A percentile compares a stretch with the other conserved stretches of the same genome.
Evolutionary conservation across 1,140 invertebrate genomes (phyloP).

Genomic region (Wasmannia auropunctata): DNA sequence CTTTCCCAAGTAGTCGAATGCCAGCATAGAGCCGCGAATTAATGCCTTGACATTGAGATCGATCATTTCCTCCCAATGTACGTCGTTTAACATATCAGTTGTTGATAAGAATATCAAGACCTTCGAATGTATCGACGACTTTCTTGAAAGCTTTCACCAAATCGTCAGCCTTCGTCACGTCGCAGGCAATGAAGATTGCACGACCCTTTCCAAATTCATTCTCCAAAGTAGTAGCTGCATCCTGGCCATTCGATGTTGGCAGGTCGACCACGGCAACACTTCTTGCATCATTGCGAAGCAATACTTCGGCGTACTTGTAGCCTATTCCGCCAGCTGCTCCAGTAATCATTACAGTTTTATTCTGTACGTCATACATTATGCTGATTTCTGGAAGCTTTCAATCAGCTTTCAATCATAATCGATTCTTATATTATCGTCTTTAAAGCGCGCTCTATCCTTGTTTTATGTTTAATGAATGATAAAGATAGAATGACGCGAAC

Average conservation of each 20-base stretch:
- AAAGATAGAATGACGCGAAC: no score
- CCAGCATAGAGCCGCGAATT: not conserved
- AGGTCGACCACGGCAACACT: slow-evolving; percentile 62
- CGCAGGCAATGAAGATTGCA: not conserved
- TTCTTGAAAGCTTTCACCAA: slow-evolving; percentile 75
- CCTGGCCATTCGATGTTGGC: no score
- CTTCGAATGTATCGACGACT: slow-evolving; percentile 80
- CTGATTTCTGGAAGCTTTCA: no score
- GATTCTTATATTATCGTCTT: no score
- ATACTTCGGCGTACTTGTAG: slow-evolving; percentile 79
- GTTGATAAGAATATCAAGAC: slow-evolving; percentile 88
- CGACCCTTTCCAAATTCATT: slow-evolving; percentile 77
- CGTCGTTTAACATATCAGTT: slow-evolving; percentile 87
- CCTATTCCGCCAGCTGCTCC: slow-evolving; percentile 74
- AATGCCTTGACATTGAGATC: slow-evolving; percentile 81
- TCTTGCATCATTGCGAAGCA: slow-evolving; percentile 82
- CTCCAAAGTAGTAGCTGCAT: no score
- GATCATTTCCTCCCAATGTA: slow-evolving; percentile 80
- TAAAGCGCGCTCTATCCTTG: no score
- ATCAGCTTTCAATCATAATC: no score
- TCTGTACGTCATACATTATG: no score
- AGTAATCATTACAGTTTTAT: no score
- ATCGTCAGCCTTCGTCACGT: slow-evolving; percentile 3
- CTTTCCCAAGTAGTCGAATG: slow-evolving; percentile 78
- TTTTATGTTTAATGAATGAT: no score